These are phyloP conservation scores for Pseudochirops corinnae DNA, from an alignment of 2,797 vertebrate species.

Conservation along the genomic window DNA sequence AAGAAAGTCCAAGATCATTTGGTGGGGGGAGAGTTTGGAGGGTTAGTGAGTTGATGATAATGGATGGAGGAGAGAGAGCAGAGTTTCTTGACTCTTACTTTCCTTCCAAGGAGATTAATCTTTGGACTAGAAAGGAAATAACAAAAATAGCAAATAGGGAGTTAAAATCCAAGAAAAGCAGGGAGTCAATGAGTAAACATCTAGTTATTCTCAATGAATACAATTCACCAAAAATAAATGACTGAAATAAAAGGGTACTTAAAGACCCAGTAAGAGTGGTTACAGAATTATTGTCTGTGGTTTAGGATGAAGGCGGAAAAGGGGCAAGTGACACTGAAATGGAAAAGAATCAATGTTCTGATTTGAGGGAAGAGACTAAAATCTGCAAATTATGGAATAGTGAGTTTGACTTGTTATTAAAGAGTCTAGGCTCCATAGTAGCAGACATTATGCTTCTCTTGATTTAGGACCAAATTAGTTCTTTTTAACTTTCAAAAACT, in stretches of 20 bases:
- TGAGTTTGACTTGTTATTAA: not conserved
- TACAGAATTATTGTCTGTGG: not conserved
- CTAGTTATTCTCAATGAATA: not conserved
- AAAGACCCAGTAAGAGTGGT: not conserved
- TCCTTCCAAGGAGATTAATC: not conserved
- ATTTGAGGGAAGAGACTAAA: not conserved
- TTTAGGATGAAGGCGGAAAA: not conserved
- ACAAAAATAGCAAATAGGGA: not conserved
- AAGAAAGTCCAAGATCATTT: not conserved
- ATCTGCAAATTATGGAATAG: not conserved
- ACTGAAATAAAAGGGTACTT: not conserved
- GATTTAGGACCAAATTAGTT: not conserved
- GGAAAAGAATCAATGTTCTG: not conserved
- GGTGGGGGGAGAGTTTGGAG: accelerated
- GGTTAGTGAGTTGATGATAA: not conserved
- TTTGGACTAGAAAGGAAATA: not conserved
- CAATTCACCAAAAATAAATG: not conserved
- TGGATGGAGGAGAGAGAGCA: not conserved
- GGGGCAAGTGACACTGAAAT: not conserved
- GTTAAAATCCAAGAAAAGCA: not conserved
- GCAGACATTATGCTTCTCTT: not conserved
- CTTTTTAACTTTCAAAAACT: not conserved
- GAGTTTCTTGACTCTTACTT: not conserved
- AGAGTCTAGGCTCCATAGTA: not conserved
- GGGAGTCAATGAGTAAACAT: not conserved